These are phyloP conservation scores for Philantomba maxwellii DNA, from an alignment of 2,113 vertebrate species.

Conservation along the genomic window DNA sequence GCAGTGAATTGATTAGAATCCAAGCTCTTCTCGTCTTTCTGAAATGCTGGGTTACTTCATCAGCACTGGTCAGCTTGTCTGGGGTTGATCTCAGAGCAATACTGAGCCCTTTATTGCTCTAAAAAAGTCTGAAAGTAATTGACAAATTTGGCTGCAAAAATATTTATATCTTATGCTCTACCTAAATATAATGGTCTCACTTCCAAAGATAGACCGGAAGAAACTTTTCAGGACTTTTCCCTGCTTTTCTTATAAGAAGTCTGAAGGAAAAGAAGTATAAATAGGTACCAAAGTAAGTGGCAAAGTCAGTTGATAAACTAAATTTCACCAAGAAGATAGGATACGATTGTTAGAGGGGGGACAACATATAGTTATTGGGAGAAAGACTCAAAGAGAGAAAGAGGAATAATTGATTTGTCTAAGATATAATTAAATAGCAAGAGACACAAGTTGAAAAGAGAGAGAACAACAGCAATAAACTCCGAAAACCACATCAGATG, in stretches of 20 bases:
- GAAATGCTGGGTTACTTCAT: background rate
- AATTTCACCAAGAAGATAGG: background rate
- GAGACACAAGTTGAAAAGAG: background rate
- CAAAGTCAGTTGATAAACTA: background rate
- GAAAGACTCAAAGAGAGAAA: background rate
- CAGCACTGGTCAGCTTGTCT: background rate
- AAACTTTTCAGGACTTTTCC: background rate
- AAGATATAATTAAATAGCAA: background rate
- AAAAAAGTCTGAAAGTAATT: background rate
- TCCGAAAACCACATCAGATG: background rate
- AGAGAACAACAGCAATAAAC: background rate
- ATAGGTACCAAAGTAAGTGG: background rate
- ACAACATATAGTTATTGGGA: background rate
- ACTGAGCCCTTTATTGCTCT: background rate
- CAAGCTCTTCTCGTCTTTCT: background rate
- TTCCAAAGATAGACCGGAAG: background rate
- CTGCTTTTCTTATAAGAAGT: background rate
- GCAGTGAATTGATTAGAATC: background rate
- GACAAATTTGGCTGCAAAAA: background rate
- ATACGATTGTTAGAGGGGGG: background rate
- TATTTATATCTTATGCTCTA: background rate
- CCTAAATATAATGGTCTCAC: background rate
- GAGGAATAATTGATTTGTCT: background rate
- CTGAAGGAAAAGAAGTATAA: background rate
- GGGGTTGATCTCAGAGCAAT: background rate